Conservation (phyloP, 2,888 invertebrate genomes). For the Salpingus planirostris region DNA sequence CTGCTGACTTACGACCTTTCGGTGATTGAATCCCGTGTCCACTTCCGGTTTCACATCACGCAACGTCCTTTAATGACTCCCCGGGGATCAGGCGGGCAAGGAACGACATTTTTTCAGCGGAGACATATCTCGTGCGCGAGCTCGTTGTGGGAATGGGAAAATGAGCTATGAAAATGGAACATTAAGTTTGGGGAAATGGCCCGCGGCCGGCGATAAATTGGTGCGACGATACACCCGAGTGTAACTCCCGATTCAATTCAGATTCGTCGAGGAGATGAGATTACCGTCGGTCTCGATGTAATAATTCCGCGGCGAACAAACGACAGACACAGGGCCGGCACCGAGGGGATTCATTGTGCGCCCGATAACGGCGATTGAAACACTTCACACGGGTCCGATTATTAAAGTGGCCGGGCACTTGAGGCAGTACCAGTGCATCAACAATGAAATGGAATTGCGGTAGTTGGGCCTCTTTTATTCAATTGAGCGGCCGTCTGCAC, state of each 20-base stretch:
- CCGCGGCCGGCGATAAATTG: conserved; percentile 15
- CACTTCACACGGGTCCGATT: too few relatives aligned
- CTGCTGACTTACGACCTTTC: too few relatives aligned
- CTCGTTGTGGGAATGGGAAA: conserved; percentile 3
- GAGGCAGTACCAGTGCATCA: too few relatives aligned
- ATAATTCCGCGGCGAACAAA: too few relatives aligned
- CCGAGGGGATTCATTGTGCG: too few relatives aligned
- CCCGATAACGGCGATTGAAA: too few relatives aligned
- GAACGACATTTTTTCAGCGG: neutral
- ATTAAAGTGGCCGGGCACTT: too few relatives aligned
- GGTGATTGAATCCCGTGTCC: too few relatives aligned
- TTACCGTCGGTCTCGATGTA: conserved; percentile 17
- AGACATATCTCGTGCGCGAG: conserved; percentile 1
- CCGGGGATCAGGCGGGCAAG: conserved; percentile 9
- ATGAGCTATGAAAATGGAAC: conserved; percentile 13
- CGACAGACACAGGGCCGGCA: too few relatives aligned
- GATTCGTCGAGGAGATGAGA: conserved; percentile 20
- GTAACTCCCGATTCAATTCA: conserved; percentile 21
- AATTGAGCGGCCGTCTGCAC: too few relatives aligned
- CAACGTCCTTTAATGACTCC: conserved; percentile 22
- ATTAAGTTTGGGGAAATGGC: conserved; percentile 14
- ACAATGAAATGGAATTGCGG: too few relatives aligned
- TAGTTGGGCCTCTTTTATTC: too few relatives aligned
- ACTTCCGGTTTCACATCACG: conserved; percentile 24
- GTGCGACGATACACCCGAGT: conserved; percentile 15